Base-by-base conservation (phyloP, 2,797 vertebrate species). In the Peromyscus eremicus region DNA sequence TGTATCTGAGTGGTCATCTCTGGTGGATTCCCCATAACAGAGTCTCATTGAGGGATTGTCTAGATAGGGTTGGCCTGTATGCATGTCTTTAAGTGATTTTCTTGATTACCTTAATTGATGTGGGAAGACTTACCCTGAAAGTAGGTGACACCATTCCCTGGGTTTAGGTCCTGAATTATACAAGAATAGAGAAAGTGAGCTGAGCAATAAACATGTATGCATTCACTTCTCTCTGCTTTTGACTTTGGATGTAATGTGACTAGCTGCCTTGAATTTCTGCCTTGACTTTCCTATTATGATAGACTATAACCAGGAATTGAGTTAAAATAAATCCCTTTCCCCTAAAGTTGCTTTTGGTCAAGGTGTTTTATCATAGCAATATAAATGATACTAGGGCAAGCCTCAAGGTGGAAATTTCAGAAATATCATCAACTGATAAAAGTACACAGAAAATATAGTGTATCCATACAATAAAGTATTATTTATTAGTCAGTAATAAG, bases 351-450 rank as follows among this genome's bases (percentile, higher is more conserved):
- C 14, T 73, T 87, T 57, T 40, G n/a, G 10, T 57, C 25, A 57
- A 16, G n/a, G 14, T 87, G 27, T 73, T 87, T 57, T 87, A 40
- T 73, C 68, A 57, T 57, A 73, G 25, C 10, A 73, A 57, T 87
- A 40, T 52, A 73, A 57, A 73, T 87, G n/a, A 57, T 19, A 49
- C n/a, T 73, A 57, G 34, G 14, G 52, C 25, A 73, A 87, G n/a
- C 5, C 27, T 29, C 43, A 92, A 89, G 81, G 68, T 91, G 16
- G 68, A 94, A 85, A 75, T 37, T 95, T 73, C 40, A 77, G 16
- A 88, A 95, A 83, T 95, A n/a, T 62, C 40, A 89, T 40, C 73
- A 94, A 84, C 70, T 81, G 76, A 84, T 64, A n/a, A 93, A 89
- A 90, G 60, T 23, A 91, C 83, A 85, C 76, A 73, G 64, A 79